Base-by-base conservation (phyloP, 2,888 invertebrate species). In the Andrena haemorrhoa region DNA sequence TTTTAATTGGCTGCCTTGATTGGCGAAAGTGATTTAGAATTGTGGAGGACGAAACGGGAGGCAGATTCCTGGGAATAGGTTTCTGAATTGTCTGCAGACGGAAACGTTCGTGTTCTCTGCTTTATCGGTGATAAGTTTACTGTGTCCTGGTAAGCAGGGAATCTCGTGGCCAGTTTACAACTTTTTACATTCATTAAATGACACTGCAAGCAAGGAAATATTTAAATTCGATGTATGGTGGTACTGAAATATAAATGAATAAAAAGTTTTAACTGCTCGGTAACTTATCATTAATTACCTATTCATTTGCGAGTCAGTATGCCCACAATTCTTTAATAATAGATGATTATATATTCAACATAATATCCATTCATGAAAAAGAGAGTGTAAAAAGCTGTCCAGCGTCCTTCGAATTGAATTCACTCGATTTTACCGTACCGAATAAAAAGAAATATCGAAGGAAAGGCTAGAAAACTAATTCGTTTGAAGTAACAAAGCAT, bases 81-180 rank as follows among this genome's bases (percentile, higher is more conserved):
- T 29, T 20, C 75, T 69, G 29, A 20, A 61, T 75, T 75, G 10
- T 0, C 69, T 7, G 20, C 61, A 12, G 58, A 2, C 49, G 26
- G 2, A 3, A 33, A 29, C 10, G n/a, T 31, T 7, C 20, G 5
- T 0, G 10, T 12, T 16, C 23, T 20, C 75, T 68, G 16, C 12
- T 26, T 75, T 75, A 61, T 16, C 68, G 75, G 2, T 20, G 1
- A 12, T 10, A 1, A 6, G 3, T 16, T 60, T 75, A 60, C 35
- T 41, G n/a, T 51, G 5, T 23, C 10, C 2, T 0, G 68, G n/a
- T 68, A 75, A 75, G 26, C 10, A 58, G 68, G 68, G 10, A 35
- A 66, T 29, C 75, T 29, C 41, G 4, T 3, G 16, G 12, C 41
- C 41, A 41, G 49, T 29, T n/a, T 1, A 2, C n/a, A 7, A 53